Conservation (phyloP, 2,797 vertebrate genomes). For the Pantherophis vulpinus region DNA sequence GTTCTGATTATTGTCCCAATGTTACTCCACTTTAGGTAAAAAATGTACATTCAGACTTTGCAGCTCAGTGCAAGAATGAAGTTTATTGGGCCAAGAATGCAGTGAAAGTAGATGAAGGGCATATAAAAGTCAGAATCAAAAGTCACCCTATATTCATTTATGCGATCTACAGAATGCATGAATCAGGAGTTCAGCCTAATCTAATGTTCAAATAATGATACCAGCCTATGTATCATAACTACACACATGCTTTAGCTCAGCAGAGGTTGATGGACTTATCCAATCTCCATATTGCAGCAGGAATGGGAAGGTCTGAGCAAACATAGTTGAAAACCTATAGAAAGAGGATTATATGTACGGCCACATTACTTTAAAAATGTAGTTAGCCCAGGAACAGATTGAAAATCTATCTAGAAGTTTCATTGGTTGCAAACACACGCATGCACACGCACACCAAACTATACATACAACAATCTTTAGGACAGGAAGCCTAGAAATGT, state of each 20-base stretch:
- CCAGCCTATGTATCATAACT: neutral
- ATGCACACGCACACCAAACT: neutral
- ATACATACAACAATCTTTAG: neutral
- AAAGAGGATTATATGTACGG: neutral
- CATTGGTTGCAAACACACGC: neutral
- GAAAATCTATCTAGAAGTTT: neutral
- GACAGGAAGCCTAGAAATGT: neutral
- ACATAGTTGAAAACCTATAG: neutral
- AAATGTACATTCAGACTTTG: neutral
- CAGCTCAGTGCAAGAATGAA: neutral
- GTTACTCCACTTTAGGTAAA: neutral
- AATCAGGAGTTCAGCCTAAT: neutral
- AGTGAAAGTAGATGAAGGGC: neutral
- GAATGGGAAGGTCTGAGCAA: neutral
- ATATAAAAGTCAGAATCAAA: neutral
- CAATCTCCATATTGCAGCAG: too few relatives aligned
- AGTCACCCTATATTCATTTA: neutral
- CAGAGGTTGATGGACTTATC: too few relatives aligned
- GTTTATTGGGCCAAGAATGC: neutral
- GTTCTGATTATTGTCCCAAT: neutral
- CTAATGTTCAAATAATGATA: neutral
- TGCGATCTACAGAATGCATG: neutral
- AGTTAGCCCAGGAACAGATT: neutral
- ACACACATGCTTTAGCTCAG: neutral
- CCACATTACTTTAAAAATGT: neutral